Conservation (phyloP, 2,113 vertebrate species). For the Labrus mixtus region DNA sequence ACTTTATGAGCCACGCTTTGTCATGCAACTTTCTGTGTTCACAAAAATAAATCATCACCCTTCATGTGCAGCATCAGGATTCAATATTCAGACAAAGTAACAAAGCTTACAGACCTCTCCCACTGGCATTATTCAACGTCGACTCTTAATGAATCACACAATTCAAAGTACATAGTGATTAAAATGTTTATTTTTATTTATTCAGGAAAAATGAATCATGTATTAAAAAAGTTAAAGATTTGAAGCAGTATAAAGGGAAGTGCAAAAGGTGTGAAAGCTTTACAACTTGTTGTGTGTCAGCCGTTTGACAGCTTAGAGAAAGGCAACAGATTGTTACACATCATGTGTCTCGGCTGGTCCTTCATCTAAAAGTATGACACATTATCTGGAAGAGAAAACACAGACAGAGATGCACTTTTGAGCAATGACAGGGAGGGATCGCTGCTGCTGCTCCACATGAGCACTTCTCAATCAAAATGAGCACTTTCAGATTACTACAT, state of each 20-base stretch:
- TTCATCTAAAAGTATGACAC: slow-evolving; percentile 85
- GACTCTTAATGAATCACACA: slow-evolving; percentile 70
- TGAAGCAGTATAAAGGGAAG: slow-evolving; percentile 66
- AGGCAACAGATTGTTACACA: slow-evolving; percentile 74
- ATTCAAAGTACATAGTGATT: slow-evolving; percentile 64
- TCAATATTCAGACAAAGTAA: not conserved
- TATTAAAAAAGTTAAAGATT: slow-evolving; percentile 64
- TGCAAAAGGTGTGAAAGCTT: slow-evolving; percentile 71
- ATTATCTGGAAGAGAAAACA: slow-evolving; percentile 84
- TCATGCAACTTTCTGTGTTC: slow-evolving; percentile 59
- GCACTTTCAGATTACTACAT: not conserved
- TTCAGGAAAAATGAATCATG: slow-evolving; percentile 57
- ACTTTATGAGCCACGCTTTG: slow-evolving; percentile 31
- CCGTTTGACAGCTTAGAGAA: slow-evolving; percentile 63
- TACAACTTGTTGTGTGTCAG: slow-evolving; percentile 68
- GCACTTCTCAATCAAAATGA: slow-evolving; percentile 21
- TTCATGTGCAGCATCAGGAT: slow-evolving; percentile 16
- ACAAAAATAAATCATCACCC: slow-evolving; percentile 46
- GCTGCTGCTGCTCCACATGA: slow-evolving; percentile 47
- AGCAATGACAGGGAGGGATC: slow-evolving; percentile 52
- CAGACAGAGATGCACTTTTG: slow-evolving; percentile 74
- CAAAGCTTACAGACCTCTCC: not conserved
- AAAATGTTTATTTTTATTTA: slow-evolving; percentile 79
- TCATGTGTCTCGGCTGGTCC: slow-evolving; percentile 72
- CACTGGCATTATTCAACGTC: slow-evolving; percentile 34